Evolutionary conservation across 2,888 invertebrate genomes (phyloP).

Genomic region (Rotaria socialis): DNA sequence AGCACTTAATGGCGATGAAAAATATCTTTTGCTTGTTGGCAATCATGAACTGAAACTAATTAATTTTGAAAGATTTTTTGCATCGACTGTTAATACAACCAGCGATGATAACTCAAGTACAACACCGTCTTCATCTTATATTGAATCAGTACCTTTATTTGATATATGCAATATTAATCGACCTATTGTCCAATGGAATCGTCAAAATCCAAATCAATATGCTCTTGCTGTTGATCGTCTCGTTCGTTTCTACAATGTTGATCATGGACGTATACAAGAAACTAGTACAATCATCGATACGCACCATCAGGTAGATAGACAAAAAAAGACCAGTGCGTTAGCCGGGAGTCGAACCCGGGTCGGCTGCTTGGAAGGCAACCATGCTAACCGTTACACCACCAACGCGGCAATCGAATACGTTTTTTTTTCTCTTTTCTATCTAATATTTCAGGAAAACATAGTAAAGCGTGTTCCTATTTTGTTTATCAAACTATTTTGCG

Average conservation of each 20-base stretch:
- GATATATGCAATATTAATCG: conserved; percentile 3
- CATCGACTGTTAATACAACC: background rate
- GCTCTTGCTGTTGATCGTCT: background rate
- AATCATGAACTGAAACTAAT: conserved; percentile 17
- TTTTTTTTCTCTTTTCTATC: background rate
- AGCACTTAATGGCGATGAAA: background rate
- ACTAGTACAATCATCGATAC: background rate
- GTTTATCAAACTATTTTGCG: background rate
- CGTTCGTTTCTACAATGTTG: background rate
- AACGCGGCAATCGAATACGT: background rate
- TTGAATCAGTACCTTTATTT: background rate
- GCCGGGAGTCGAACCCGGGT: conserved; percentile 32
- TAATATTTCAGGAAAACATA: background rate
- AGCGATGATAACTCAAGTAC: background rate
- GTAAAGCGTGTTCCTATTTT: too few species aligned
- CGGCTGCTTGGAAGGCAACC: conserved; percentile 32
- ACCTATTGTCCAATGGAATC: conserved; percentile 13
- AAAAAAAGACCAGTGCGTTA: background rate
- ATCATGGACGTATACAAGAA: background rate
- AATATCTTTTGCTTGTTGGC: background rate
- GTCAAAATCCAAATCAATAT: background rate
- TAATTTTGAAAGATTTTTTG: background rate
- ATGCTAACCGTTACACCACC: conserved; percentile 32
- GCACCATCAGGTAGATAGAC: background rate
- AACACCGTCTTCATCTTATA: background rate